These are phyloP conservation scores for Stictocephala bisonia DNA, from an alignment of 2,888 invertebrate genomes.

Conservation along the genomic window DNA sequence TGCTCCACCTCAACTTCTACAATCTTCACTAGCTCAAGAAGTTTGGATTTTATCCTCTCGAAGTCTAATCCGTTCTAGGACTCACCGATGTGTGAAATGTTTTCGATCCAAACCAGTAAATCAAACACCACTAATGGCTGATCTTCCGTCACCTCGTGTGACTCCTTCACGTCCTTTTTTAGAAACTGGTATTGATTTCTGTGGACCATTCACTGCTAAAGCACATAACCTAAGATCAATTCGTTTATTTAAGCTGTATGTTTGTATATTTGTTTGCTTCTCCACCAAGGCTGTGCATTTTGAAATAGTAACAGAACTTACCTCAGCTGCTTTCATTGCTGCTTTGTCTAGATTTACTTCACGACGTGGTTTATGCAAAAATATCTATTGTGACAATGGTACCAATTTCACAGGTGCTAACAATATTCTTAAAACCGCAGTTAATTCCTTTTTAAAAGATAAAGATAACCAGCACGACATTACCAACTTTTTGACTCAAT, in stretches of 20 bases:
- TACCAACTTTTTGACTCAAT: too few relatives aligned
- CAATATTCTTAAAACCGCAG: constrained; percentile 47
- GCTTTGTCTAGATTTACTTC: constrained; percentile 57
- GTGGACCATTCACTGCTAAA: constrained; percentile 50
- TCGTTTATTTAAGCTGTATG: constrained; percentile 44
- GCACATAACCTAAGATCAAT: constrained; percentile 20
- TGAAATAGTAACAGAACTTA: constrained; percentile 59
- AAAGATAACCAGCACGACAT: background rate
- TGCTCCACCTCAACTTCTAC: constrained; percentile 48
- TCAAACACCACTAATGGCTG: background rate
- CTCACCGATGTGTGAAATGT: constrained; percentile 52
- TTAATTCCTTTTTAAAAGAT: background rate
- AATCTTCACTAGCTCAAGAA: constrained; percentile 39
- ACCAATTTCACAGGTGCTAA: constrained; percentile 60
- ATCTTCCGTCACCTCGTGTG: constrained; percentile 1
- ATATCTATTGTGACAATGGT: constrained; percentile 60
- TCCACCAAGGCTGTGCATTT: constrained; percentile 59
- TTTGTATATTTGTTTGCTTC: constrained; percentile 57
- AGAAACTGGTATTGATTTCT: constrained; percentile 49
- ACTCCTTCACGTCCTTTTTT: background rate
- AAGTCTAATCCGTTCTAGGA: constrained; percentile 37
- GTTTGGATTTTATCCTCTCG: constrained; percentile 52
- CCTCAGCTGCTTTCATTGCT: constrained; percentile 58
- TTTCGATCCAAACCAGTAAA: background rate
- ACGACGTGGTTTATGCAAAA: constrained; percentile 56